Evolutionary conservation across 2,113 vertebrate species (phyloP).

Genomic region (Cavia porcellus): DNA sequence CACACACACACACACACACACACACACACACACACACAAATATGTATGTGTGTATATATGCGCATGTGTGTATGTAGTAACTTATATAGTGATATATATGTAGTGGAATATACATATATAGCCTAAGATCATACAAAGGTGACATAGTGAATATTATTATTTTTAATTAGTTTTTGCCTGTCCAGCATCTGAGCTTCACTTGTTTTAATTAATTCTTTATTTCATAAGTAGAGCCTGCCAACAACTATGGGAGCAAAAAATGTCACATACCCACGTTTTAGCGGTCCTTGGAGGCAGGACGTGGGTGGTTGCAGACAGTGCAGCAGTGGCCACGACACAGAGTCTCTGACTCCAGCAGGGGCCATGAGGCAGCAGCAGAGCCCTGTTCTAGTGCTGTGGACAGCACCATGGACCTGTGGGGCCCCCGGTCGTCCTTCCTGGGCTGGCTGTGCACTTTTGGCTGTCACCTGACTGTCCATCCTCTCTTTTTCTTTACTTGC

Average conservation of each 20-base stretch:
- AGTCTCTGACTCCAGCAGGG: not conserved
- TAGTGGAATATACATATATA: not conserved
- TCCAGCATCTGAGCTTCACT: not conserved
- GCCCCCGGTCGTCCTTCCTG: accelerated
- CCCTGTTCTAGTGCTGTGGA: not conserved
- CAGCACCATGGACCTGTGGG: not conserved
- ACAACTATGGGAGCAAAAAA: not conserved
- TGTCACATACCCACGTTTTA: not conserved
- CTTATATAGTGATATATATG: not conserved
- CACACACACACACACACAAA: too few species aligned
- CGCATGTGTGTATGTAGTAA: not conserved
- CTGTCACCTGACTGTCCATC: not conserved
- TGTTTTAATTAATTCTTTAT: constrained; percentile 4
- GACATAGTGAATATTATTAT: not conserved
- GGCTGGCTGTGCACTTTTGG: not conserved
- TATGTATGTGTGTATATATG: not conserved
- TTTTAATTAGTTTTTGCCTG: not conserved
- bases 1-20: too few species aligned
- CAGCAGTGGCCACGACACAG: not conserved
- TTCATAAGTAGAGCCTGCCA: not conserved
- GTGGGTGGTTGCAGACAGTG: not conserved
- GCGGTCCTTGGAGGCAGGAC: not conserved
- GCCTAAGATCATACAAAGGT: not conserved
- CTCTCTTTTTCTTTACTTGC: not conserved
- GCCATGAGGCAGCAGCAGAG: too few species aligned